Base-by-base conservation (phyloP, 2,113 vertebrate species). In the Turdus rufiventris region DNA sequence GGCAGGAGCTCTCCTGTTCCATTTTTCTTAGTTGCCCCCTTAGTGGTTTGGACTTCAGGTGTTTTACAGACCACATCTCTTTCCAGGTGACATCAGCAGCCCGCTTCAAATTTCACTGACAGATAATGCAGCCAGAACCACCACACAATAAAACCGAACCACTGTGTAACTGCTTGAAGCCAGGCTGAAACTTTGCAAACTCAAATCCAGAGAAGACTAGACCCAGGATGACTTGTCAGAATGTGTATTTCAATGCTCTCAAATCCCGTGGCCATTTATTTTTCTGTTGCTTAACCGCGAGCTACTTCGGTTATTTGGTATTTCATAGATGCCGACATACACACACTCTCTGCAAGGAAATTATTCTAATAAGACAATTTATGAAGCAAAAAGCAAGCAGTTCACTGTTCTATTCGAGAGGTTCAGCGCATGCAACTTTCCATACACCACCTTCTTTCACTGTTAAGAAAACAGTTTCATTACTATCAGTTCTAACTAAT, bases 141-240 rank as follows among this genome's bases (percentile, higher is more conserved):
- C 5, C 1, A 0, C 45, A 14, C 34, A 50, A 50, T 38, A 66
- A 74, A 90, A 7, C 29, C 7, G 3, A 63, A 47, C 43, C 38
- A 31, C 29, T 0, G 0, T 14, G 7, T 36, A 33, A 50, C 6
- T 56, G 28, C 1, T 47, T n/a, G 73, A 66, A 94, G 40, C 38
- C 73, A 67, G 60, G 34, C 38, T 14, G 47, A 93, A 93, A 96
- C 92, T 95, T 92, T 17, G 33, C 43, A 54, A 79, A 80, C 79
- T 91, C 70, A 33, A 38, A 75, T 10, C 56, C 47, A 42, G 75
- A 65, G 58, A 78, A 74, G 81, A 28, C 67, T 12, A 54, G 58
- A 53, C 73, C 12, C 16, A 31, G 67, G 20, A 36, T 36, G 78
- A 57, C 63, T 65, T 85, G 51, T 73, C 74, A 62, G 23, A 86